phyloP scores from a whole-genome alignment of 2,797 vertebrate genomes.

The Prunella strophiata region DNA sequence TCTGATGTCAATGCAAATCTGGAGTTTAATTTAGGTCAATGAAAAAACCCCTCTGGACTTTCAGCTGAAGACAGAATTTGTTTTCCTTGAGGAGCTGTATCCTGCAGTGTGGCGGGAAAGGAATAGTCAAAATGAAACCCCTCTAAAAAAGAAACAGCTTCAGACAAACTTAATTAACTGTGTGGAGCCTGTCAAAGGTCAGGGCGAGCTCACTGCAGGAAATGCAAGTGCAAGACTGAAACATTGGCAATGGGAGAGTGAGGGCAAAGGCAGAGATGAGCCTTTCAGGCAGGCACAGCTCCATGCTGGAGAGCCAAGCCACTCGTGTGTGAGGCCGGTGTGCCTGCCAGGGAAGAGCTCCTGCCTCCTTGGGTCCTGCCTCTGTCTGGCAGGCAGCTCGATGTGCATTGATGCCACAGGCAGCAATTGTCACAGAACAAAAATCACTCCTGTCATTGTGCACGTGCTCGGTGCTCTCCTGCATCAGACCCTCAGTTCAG shows the following conservation, averaged over 20 bases:
- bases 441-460: fast-evolving
- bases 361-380: neutral
- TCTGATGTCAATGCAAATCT: constrained; percentile 32
- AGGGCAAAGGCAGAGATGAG: neutral
- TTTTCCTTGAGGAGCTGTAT: neutral
- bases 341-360: neutral
- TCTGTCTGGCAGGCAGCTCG: fast-evolving
- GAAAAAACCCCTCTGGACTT: neutral
- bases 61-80: neutral
- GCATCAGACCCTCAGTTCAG: neutral
- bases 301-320: neutral
- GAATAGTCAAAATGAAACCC: neutral
- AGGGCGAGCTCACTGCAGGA: neutral
- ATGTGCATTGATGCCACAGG: fast-evolving
- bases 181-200: neutral
- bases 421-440: neutral
- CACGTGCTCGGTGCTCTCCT: fast-evolving
- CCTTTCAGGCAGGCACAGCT: neutral
- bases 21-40: constrained; percentile 16
- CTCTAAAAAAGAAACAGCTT: neutral
- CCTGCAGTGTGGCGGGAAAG: neutral
- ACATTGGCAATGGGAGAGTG: fast-evolving
- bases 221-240: neutral
- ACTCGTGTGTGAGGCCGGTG: fast-evolving
- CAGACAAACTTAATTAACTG: neutral